phyloP scores from a whole-genome alignment of 2,797 vertebrate genomes.

The Tolypeutes matacus region DNA sequence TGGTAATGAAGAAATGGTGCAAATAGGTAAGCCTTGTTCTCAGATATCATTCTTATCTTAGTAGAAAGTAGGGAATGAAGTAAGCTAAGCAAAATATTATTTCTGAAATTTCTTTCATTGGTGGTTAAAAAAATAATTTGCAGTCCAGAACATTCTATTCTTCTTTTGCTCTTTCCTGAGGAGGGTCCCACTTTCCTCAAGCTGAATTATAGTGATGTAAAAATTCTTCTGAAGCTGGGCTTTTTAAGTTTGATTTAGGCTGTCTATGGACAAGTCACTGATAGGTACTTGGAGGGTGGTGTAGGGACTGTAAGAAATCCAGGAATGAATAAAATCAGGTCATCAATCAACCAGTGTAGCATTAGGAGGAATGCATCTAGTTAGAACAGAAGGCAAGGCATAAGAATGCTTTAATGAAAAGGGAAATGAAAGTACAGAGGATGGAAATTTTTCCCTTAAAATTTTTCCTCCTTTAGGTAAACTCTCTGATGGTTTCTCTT shows the following conservation, averaged over 20 bases:
- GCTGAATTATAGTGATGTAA: slow-evolving; percentile 25
- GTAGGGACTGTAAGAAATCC: background rate
- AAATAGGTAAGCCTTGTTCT: slow-evolving; percentile 91
- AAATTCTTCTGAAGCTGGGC: background rate
- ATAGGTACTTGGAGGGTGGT: background rate
- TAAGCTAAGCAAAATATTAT: slow-evolving; percentile 60
- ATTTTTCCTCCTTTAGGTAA: background rate
- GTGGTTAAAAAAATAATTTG: slow-evolving; percentile 32
- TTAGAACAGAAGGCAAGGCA: background rate
- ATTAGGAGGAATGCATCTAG: background rate
- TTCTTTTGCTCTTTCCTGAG: slow-evolving; percentile 12
- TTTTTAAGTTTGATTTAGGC: background rate
- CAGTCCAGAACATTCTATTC: slow-evolving; percentile 1
- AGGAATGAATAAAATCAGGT: background rate
- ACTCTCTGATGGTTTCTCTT: slow-evolving; percentile 24
- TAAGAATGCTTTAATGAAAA: slow-evolving; percentile 25
- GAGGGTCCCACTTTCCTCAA: background rate
- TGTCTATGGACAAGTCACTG: background rate
- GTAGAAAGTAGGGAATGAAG: slow-evolving; percentile 55
- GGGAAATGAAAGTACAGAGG: background rate
- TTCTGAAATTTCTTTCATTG: slow-evolving; percentile 52
- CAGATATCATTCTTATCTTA: slow-evolving; percentile 77
- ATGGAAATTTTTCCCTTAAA: slow-evolving; percentile 30
- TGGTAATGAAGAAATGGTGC: slow-evolving; percentile 90
- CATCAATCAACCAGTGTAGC: background rate